Evolutionary conservation across 2,888 invertebrate species (phyloP), one percentile per base, ranked within the genome.

Genomic region (Helobdella robusta): DNA sequence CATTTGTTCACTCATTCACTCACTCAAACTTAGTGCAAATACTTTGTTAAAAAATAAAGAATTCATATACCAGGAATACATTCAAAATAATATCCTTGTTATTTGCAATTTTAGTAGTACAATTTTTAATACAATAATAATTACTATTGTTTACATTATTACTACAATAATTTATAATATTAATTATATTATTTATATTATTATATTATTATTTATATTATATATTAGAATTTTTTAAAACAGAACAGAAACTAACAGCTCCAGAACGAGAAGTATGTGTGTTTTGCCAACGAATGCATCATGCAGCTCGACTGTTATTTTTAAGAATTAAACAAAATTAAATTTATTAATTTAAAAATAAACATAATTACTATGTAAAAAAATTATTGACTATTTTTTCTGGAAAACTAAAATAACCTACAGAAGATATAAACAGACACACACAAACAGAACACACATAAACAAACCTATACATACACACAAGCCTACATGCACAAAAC

Each of bases 271-370:
- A 74, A 85, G 92, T 0, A 91, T 85, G 0, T 94, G 98, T 30
- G 97, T 94, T 74, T 86, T 89, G 0, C 97, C 95, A 82, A 97
- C 93, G 80, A 95, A 99, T 56, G 95, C 93, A 81, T 98, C 97
- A 80, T 97, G 94, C 52, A 98, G 84, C 80, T 93, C 91, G 83
- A 98, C 89, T 91, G 77, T 64, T 78, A 77, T 50, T 63, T 68
- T 52, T 70, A 70, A n/a, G 20, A 48, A 48, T 36, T 36, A 36
- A n/a, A 20, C 20, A 52, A 23, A 11, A 15, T 40, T 40, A 11
- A 40, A 15, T 40, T 40, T 15, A 40, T 40, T 15, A 40, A 15
- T 15, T 40, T 40, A 40, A 11, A 15, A 15, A 40, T 15, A 15
- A 15, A 40, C 44, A 15, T 40, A 15, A 11, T 40, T n/a, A 40